Evolutionary conservation across 2,888 invertebrate genomes (phyloP).

Genomic region (Cantharis rufa): DNA sequence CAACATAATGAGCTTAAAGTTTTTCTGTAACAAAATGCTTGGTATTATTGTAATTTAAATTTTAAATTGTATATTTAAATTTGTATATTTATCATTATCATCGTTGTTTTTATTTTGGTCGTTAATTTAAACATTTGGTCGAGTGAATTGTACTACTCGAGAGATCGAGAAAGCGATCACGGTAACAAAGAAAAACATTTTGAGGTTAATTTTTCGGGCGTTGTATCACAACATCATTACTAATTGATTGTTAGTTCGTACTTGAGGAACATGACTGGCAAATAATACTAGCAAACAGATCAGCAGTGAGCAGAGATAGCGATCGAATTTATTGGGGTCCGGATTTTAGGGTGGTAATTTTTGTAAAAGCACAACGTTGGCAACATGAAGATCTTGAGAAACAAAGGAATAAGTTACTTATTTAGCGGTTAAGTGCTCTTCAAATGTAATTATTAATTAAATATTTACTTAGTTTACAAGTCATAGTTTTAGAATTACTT

Average conservation of each 20-base stretch:
- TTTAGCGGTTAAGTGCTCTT: background rate
- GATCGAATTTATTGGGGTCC: background rate
- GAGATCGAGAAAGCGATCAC: background rate
- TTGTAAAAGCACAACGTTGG: background rate
- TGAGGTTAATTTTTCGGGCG: background rate
- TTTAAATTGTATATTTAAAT: background rate
- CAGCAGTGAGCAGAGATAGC: background rate
- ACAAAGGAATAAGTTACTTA: background rate
- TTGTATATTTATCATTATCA: background rate
- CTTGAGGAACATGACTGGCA: background rate
- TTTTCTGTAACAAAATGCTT: slow-evolving; percentile 2
- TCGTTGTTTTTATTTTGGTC: background rate
- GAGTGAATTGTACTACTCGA: background rate
- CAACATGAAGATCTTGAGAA: background rate
- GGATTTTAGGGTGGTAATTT: background rate
- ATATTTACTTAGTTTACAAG: background rate
- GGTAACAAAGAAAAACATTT: background rate
- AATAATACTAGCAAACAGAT: background rate
- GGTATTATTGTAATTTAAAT: slow-evolving; percentile 3
- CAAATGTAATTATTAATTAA: background rate
- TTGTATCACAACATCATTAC: background rate
- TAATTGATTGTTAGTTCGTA: background rate
- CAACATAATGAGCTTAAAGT: background rate
- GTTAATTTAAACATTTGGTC: background rate
- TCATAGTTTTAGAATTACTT: background rate